Evolutionary conservation across 2,113 vertebrate genomes (phyloP).

Genomic region (Clupea harengus): DNA sequence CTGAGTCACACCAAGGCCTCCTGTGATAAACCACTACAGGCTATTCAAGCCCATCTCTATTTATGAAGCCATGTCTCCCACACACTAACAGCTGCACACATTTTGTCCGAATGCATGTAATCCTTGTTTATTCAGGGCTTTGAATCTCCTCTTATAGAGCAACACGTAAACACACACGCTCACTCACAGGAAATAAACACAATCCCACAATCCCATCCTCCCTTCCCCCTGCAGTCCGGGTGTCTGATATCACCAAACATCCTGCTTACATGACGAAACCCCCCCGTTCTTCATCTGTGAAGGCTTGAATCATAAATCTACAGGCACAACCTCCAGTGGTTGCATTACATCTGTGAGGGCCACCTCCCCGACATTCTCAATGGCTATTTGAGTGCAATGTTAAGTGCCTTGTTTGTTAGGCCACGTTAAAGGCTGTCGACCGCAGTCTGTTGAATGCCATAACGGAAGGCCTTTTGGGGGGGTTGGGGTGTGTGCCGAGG

Average conservation of each 20-base stretch:
- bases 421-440: background rate
- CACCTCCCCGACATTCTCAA: background rate
- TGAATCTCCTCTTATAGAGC: constrained; percentile 36
- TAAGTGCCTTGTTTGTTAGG: background rate
- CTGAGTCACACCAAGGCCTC: background rate
- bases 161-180: constrained; percentile 40
- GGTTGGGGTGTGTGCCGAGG: background rate
- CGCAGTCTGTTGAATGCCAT: background rate
- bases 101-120: constrained; percentile 39
- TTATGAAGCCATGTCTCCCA: constrained; percentile 25
- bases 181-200: constrained; percentile 35
- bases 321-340: background rate
- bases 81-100: constrained; percentile 25
- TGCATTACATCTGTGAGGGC: background rate
- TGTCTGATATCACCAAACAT: background rate
- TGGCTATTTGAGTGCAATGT: background rate
- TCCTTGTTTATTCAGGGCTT: constrained; percentile 64
- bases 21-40: background rate
- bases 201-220: background rate
- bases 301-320: background rate
- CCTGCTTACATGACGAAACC: background rate
- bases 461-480: background rate
- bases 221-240: background rate
- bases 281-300: background rate
- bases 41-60: constrained; percentile 4